Percentiles rank a stretch among this genome's conserved stretches.
Evolutionary conservation across 2,888 invertebrate species (phyloP).

Genomic region (Nymphalis urticae): DNA sequence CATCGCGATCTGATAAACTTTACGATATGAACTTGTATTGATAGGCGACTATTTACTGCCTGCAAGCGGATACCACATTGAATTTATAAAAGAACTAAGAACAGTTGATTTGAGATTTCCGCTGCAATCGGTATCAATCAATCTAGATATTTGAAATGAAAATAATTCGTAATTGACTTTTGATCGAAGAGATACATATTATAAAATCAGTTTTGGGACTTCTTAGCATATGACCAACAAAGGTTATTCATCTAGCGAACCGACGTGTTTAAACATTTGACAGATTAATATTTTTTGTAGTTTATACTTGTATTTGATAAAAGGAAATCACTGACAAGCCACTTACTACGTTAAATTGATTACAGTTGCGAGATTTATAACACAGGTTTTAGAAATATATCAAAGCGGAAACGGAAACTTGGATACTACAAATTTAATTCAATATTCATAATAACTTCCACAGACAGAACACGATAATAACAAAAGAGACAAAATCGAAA

Average conservation of each 20-base stretch:
- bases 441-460: slow-evolving; percentile 1
- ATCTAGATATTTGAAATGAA: background rate
- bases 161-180: slow-evolving; percentile 22
- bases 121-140: slow-evolving; percentile 27
- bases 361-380: background rate
- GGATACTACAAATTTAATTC: background rate
- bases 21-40: slow-evolving; percentile 14
- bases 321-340: slow-evolving; percentile 28
- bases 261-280: too few species aligned
- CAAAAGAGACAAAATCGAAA: slow-evolving; percentile 4
- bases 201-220: background rate
- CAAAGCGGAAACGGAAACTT: slow-evolving; percentile 7
- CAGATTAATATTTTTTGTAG: background rate
- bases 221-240: too few species aligned
- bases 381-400: slow-evolving; percentile 4
- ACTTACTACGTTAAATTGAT: background rate
- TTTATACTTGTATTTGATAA: background rate
- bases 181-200: background rate
- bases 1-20: slow-evolving; percentile 15
- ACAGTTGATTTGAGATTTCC: slow-evolving; percentile 18
- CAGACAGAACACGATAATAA: background rate
- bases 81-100: background rate
- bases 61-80: background rate
- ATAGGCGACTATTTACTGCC: slow-evolving; percentile 7
- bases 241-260: too few species aligned